Percentiles rank a stretch among this genome's conserved stretches.
Conservation (phyloP, 2,888 invertebrate species). For the Sphaerophoria taeniata region DNA sequence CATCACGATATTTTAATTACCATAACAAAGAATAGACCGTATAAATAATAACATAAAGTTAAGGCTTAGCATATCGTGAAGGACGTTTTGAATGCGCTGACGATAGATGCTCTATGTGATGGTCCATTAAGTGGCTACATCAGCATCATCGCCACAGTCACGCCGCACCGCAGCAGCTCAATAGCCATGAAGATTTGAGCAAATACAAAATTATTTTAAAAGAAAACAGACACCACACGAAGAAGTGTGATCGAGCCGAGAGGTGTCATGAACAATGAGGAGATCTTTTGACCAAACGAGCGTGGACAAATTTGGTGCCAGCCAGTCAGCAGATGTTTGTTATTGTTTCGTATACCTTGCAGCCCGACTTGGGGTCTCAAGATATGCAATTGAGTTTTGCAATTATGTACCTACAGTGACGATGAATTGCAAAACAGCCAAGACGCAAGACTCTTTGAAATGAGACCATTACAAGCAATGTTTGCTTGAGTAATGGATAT, state of each 20-base stretch:
- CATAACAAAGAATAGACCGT: conserved; percentile 58
- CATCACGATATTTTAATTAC: conserved; percentile 59
- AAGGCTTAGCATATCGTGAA: conserved; percentile 55
- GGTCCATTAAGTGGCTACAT: conserved; percentile 31
- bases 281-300: conserved; percentile 37
- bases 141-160: background rate
- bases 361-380: background rate
- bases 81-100: conserved; percentile 32
- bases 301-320: conserved; percentile 26
- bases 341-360: conserved; percentile 7
- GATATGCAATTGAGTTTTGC: background rate
- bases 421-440: conserved; percentile 39
- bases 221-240: background rate
- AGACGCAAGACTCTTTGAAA: conserved; percentile 18
- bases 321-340: background rate
- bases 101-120: conserved; percentile 6
- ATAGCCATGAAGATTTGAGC: conserved; percentile 34
- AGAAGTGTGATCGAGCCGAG: background rate
- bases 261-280: conserved; percentile 56
- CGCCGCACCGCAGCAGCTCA: background rate
- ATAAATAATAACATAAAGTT: conserved; percentile 24
- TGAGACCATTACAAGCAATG: conserved; percentile 1
- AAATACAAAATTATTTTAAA: conserved; percentile 27
- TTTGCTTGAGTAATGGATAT: conserved; percentile 13
- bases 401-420: background rate